Conservation (phyloP, 2,888 invertebrate genomes). For the Drosophila picticornis region DNA sequence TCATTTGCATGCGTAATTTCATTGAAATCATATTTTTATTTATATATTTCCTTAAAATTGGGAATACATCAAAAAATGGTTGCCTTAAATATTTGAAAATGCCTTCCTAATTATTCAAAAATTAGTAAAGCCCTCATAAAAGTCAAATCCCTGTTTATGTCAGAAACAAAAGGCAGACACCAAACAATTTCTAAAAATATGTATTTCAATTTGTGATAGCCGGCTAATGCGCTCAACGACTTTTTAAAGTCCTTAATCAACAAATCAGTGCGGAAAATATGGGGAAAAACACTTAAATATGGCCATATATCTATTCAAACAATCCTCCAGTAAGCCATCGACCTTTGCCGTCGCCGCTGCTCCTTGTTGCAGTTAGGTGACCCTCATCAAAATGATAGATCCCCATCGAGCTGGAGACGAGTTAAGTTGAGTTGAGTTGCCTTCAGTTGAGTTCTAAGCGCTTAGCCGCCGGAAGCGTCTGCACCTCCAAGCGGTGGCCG, state of each 20-base stretch:
- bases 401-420: conserved; percentile 53
- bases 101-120: not conserved
- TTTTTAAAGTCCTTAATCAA: conserved; percentile 55
- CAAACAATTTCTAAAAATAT: conserved; percentile 10
- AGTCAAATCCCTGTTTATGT: conserved; percentile 36
- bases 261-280: conserved; percentile 27
- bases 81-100: not conserved
- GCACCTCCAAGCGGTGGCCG: conserved; percentile 54
- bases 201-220: conserved; percentile 55
- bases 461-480: conserved; percentile 71
- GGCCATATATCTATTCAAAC: conserved; percentile 47
- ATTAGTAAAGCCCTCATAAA: not conserved
- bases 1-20: not conserved
- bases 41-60: not conserved
- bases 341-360: conserved; percentile 37
- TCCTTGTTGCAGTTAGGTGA: conserved; percentile 27
- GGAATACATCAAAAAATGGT: not conserved
- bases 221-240: conserved; percentile 36
- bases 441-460: conserved; percentile 55
- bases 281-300: conserved; percentile 39
- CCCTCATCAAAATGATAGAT: conserved; percentile 78
- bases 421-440: conserved; percentile 27
- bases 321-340: conserved; percentile 56
- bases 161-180: conserved; percentile 10
- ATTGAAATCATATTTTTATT: not conserved